Evolutionary conservation across 2,113 vertebrate species (phyloP), one percentile per base, ranked within the genome.

Genomic region (Oryzias melastigma): DNA sequence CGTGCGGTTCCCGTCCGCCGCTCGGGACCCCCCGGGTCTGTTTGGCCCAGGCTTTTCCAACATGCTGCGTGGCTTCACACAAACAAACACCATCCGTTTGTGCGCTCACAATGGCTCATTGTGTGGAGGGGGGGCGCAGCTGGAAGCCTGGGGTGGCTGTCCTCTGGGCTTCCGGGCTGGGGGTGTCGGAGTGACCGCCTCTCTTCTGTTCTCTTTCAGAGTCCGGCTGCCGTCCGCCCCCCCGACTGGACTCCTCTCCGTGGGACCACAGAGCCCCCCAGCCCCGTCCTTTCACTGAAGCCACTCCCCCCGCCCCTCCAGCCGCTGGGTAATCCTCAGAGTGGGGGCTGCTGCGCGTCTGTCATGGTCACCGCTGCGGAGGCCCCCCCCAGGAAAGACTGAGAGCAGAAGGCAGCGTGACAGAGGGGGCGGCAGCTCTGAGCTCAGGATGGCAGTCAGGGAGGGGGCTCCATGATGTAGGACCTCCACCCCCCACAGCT

Each of bases 31-130:
- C n/a, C 65, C n/a, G 44, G 59, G 68, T 47, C 63, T 78, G 58
- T 75, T 80, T 58, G 62, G 52, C 40, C 43, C 12, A 67, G 59
- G 40, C 65, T 47, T 47, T 7, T 82, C 62, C 59, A 65, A 69
- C 80, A 68, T 70, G 42, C 63, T 67, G 71, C 40, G 44, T 68
- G 56, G 58, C 27, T 57, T 48, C 58, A 47, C 71, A 70, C 72
- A 86, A 84, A 85, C 76, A 85, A 79, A 87, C 68, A 54, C 82
- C 63, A 63, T 68, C 60, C 58, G 41, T 71, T 68, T 25, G 42
- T 77, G 56, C 24, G 66, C 27, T 24, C 62, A 77, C 71, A 79
- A 63, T 18, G 53, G 54, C 19, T 57, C 64, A 49, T 80, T 85
- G 77, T 84, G 62, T 76, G 25, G 44, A 0, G 44, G 44, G 46